Evolutionary conservation across 1,140 invertebrate species (phyloP), one percentile per base, ranked within the genome.

Genomic region (Drosophila asahinai): DNA sequence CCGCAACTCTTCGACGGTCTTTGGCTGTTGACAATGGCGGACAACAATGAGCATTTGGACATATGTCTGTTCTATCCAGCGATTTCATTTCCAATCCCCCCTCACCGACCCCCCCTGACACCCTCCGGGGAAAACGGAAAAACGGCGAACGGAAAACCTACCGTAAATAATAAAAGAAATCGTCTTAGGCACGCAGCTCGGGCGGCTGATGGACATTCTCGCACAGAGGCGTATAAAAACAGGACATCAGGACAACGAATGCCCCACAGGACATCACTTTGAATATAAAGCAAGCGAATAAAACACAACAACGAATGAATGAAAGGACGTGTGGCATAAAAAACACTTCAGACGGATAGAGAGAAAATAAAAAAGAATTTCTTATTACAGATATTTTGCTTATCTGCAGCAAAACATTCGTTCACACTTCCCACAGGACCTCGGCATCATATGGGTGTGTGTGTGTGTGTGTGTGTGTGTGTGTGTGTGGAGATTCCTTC

Each of bases 371-470:
- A 87, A 87, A 84, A 87, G 84, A 87, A 89, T 87, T 87, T 87
- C 84, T 87, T 87, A 87, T 87, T 89, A 87, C 84, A 84, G 73
- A 84, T 87, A 87, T 87, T 87, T 87, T 87, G 84, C 84, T 87
- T 87, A 87, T 87, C 84, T 87, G 84, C 86, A 89, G 84, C 84
- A 87, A 87, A 87, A 87, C 84, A 87, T 87, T 87, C 84, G 84
- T 87, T 87, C 84, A 87, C 84, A 87, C 84, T 84, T 89, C 66
- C 77, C 80, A 58, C 61, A 61, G 66, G 65, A 58, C 68, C 36
- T 48, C 7, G 12, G 3, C 2, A 15, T n/a, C 22, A 33, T 2
- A 5, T 7, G 30, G 30, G 25, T 43, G 17, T 15, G 22, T 15
- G 15, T 4, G 15, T 8, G 14, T 30, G 22, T 33, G 27, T 17